Evolutionary conservation across 2,797 vertebrate species (phyloP).

Genomic region (Natrix natrix): DNA sequence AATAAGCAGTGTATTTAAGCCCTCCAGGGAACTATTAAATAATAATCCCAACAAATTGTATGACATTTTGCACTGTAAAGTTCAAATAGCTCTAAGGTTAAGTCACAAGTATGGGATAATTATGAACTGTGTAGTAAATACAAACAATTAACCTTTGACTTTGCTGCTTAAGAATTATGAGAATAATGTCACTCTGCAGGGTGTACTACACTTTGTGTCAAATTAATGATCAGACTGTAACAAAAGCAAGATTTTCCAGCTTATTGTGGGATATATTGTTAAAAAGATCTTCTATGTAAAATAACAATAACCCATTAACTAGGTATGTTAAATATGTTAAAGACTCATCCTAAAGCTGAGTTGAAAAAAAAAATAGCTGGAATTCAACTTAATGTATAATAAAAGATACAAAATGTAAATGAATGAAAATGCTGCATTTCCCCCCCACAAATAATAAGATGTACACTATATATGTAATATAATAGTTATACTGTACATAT

Average conservation of each 20-base stretch:
- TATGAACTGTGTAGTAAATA: conserved; percentile 63
- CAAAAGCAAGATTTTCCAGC: not conserved
- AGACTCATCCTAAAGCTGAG: not conserved
- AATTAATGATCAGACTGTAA: not conserved
- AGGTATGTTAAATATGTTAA: not conserved
- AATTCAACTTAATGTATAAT: not conserved
- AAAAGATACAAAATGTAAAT: conserved; percentile 4
- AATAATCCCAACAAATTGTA: conserved; percentile 65
- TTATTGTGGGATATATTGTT: not conserved
- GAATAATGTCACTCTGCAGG: conserved; percentile 25
- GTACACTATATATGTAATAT: not conserved
- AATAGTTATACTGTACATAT: too few species aligned
- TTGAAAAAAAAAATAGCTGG: not conserved
- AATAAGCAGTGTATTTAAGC: conserved; percentile 64
- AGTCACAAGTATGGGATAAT: conserved; percentile 63
- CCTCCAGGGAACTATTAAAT: conserved; percentile 68
- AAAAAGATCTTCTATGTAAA: not conserved
- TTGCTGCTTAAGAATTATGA: conserved; percentile 39
- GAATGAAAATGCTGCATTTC: not conserved
- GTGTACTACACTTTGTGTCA: conserved; percentile 39
- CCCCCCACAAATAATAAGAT: not conserved
- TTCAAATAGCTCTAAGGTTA: conserved; percentile 67
- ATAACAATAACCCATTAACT: not conserved
- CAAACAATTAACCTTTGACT: conserved; percentile 69
- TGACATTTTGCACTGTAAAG: conserved; percentile 68